These are phyloP conservation scores for Patella pellucida DNA, from an alignment of 2,888 invertebrate species.

Conservation along the genomic window DNA sequence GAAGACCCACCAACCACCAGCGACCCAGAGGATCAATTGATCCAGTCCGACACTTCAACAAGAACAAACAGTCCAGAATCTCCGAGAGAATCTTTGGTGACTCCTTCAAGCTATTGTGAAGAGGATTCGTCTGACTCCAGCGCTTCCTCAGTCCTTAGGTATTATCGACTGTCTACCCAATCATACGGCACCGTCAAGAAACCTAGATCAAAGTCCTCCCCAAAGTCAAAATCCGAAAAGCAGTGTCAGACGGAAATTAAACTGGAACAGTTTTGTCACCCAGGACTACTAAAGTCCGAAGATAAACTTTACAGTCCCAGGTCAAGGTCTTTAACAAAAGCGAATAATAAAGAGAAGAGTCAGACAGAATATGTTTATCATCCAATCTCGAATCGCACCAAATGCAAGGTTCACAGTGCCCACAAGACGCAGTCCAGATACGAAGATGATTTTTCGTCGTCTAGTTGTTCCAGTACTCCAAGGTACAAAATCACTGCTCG, in stretches of 20 bases:
- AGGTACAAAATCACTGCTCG: not conserved
- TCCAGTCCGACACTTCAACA: not conserved
- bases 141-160: not conserved
- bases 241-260: not conserved
- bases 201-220: not conserved
- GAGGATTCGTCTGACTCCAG: not conserved
- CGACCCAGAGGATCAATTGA: not conserved
- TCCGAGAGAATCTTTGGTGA: not conserved
- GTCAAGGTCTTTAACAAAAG: not conserved
- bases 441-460: not conserved
- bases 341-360: not conserved
- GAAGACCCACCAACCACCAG: not conserved
- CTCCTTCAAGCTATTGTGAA: not conserved
- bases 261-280: not conserved
- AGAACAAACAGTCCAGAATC: not conserved
- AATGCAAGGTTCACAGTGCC: not conserved
- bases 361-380: no score
- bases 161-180: not conserved
- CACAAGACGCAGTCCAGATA: not conserved
- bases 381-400: no score
- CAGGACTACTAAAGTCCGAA: not conserved
- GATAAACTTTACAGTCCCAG: no score
- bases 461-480: not conserved
- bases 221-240: not conserved
- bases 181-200: not conserved